Percentiles rank a stretch among this genome's conserved stretches.
Evolutionary conservation across 2,797 vertebrate species (phyloP).

Genomic region (Leuciscus waleckii): DNA sequence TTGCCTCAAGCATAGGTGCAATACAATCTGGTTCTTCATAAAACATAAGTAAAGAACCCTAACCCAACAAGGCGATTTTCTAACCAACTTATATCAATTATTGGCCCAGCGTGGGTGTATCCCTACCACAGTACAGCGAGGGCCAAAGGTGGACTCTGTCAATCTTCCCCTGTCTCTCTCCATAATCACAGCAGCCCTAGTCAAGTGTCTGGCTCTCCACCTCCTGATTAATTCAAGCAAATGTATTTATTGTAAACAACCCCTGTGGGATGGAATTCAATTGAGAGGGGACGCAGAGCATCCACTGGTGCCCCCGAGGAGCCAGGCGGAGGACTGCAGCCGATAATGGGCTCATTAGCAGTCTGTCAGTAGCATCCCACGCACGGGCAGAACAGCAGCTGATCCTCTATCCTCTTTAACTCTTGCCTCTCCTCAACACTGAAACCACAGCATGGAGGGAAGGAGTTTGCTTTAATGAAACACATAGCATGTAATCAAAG

Average conservation of each 20-base stretch:
- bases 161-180: conserved; percentile 45
- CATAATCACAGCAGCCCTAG: conserved; percentile 46
- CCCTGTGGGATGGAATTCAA: conserved; percentile 80
- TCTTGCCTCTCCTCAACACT: conserved; percentile 57
- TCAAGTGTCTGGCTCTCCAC: conserved; percentile 66
- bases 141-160: conserved; percentile 34
- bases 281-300: conserved; percentile 76
- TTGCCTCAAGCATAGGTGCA: not conserved
- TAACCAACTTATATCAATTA: not conserved
- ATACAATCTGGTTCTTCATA: conserved; percentile 6
- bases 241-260: conserved; percentile 85
- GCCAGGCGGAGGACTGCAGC: conserved; percentile 74
- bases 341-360: conserved; percentile 86
- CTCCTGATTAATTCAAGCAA: conserved; percentile 77
- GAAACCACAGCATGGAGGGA: conserved; percentile 19
- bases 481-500: not conserved
- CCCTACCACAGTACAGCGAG: not conserved
- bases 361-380: conserved; percentile 81
- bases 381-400: conserved; percentile 70
- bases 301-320: conserved; percentile 71
- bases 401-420: conserved; percentile 69
- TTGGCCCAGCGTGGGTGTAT: not conserved
- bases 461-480: conserved; percentile 21
- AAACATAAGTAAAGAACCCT: conserved; percentile 18
- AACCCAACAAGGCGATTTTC: conserved; percentile 16